A percentile compares a stretch with the other conserved stretches of the same genome.
These are phyloP conservation scores for Mobula hypostoma DNA, from an alignment of 2,113 vertebrate genomes.

Conservation along the genomic window DNA sequence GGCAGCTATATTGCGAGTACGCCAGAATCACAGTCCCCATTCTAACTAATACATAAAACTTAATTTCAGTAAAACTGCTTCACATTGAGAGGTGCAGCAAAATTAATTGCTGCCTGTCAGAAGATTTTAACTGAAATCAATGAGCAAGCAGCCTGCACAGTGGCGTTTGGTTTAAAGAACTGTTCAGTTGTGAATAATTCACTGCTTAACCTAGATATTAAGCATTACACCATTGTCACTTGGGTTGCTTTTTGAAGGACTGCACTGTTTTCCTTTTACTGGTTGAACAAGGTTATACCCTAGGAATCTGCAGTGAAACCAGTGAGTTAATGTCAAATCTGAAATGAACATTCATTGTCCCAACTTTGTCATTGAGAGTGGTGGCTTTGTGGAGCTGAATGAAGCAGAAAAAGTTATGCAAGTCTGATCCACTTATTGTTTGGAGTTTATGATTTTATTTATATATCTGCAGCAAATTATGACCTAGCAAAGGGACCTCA, in stretches of 20 bases:
- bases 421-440: too few species aligned
- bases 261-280: background rate
- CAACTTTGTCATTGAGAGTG: background rate
- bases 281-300: background rate
- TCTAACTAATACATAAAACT: background rate
- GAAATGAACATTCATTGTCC: background rate
- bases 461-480: too few species aligned
- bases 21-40: background rate
- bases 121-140: constrained; percentile 33
- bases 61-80: constrained; percentile 22
- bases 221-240: background rate
- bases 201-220: background rate
- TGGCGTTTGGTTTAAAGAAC: background rate
- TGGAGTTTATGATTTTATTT: too few species aligned
- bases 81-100: background rate
- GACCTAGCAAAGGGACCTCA: too few species aligned
- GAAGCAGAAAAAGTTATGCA: too few species aligned
- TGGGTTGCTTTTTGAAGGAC: background rate
- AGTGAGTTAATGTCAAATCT: background rate
- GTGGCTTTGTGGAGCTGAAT: too few species aligned
- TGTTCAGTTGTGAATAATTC: constrained; percentile 32
- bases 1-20: constrained; percentile 8
- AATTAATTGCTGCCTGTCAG: constrained; percentile 34
- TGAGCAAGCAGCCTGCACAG: constrained; percentile 8
- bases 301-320: background rate